Evolutionary conservation across 2,888 invertebrate species (phyloP).

Genomic region (Linnaemya tessellans): DNA sequence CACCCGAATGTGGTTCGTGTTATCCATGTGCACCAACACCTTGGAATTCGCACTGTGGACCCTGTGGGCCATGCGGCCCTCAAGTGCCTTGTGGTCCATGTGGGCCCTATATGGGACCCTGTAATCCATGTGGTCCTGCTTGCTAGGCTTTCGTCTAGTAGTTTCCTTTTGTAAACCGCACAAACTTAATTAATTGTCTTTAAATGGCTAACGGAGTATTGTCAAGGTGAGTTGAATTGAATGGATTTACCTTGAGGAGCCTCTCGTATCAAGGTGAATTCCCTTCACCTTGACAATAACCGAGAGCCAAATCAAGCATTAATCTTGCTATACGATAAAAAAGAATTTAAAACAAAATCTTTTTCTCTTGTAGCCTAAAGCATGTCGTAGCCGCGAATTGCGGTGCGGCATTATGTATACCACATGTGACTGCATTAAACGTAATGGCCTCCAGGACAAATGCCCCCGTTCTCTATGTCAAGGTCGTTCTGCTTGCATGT

Average conservation of each 20-base stretch:
- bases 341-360: not conserved
- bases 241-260: slow-evolving; percentile 77
- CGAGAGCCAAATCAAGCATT: slow-evolving; percentile 64
- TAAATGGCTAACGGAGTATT: slow-evolving; percentile 58
- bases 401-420: slow-evolving; percentile 84
- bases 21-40: slow-evolving; percentile 75
- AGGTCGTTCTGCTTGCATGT: slow-evolving; percentile 84
- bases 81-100: slow-evolving; percentile 75
- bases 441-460: slow-evolving; percentile 86
- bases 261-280: slow-evolving; percentile 76
- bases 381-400: slow-evolving; percentile 85
- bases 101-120: slow-evolving; percentile 73
- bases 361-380: slow-evolving; percentile 75
- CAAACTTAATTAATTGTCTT: slow-evolving; percentile 73
- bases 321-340: not conserved
- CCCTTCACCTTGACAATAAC: slow-evolving; percentile 76
- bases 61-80: slow-evolving; percentile 75
- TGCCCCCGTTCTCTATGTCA: slow-evolving; percentile 85
- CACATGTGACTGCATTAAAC: slow-evolving; percentile 85
- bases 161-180: not conserved
- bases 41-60: slow-evolving; percentile 75
- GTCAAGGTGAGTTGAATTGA: slow-evolving; percentile 77
- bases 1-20: slow-evolving; percentile 76
- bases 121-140: slow-evolving; percentile 68
- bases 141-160: slow-evolving; percentile 59